Evolutionary conservation across 2,888 invertebrate genomes (phyloP), one percentile per base, ranked within the genome.

Genomic region (Microdon myrmicae): DNA sequence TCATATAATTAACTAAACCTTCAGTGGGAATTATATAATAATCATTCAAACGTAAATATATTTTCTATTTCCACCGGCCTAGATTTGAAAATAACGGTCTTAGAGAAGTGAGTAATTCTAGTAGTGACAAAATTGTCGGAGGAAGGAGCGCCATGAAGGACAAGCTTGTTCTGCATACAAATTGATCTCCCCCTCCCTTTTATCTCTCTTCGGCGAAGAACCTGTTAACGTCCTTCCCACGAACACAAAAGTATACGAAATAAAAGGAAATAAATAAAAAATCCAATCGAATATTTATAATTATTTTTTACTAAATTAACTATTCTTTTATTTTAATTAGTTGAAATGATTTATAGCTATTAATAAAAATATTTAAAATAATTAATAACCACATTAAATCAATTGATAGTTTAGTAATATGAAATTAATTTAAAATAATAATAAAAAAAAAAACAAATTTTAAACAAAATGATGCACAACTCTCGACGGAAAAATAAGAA

Each of bases 311-410:
- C 34, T 53, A 43, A 64, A 43, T 64, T 64, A 32, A 64, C 64
- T 64, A 64, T 47, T 47, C 51, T 45, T 43, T 20, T 22, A 17
- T 29, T 29, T 51, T 47, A 56, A 47, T 64, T 47, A 47, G 37
- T 51, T 43, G 32, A 51, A 64, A 55, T 56, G 51, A 49, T 43
- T n/a, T n/a, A 53, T 58, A 56, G 31, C 41, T 58, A 41, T 45
- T 31, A 37, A 47, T 45, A 56, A 23, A 22, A 12, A n/a, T n/a
- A n/a, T n/a, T 41, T 60, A 38, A 64, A 45, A 29, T 41, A 25
- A 29, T 56, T 45, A 51, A 28, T 45, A 32, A 16, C 56, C 53
- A 37, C 44, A 56, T 19, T 49, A 56, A 56, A 51, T 49, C n/a
- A 49, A 45, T 43, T 45, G 51, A 56, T 26, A 32, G 38, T n/a